Conservation (phyloP, 2,888 invertebrate species). For the Choreutis nemorana region DNA sequence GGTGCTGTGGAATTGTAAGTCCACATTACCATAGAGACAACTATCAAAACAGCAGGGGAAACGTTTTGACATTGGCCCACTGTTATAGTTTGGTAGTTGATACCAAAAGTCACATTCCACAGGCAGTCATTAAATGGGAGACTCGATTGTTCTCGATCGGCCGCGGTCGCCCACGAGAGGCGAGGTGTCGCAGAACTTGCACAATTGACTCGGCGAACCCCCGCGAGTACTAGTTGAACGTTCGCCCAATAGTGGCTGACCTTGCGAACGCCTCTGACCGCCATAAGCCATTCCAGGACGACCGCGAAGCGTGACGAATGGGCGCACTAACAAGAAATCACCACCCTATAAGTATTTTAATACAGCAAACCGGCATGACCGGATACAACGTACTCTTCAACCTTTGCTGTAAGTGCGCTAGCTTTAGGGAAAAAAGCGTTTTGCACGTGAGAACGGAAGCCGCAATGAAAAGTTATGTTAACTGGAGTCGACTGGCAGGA, state of each 20-base stretch:
- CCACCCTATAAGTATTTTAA: slow-evolving; percentile 11
- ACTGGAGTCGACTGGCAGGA: slow-evolving; percentile 7
- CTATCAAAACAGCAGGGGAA: slow-evolving; percentile 34
- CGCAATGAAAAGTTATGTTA: slow-evolving; percentile 15
- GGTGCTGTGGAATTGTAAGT: slow-evolving; percentile 12
- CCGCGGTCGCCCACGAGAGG: slow-evolving; percentile 32
- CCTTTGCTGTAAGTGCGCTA: background rate
- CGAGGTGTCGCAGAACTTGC: slow-evolving; percentile 38
- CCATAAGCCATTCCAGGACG: slow-evolving; percentile 18
- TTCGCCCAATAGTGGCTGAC: slow-evolving; percentile 20
- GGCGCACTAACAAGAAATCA: slow-evolving; percentile 12
- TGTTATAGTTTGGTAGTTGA: slow-evolving; percentile 54
- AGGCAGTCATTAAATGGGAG: slow-evolving; percentile 36
- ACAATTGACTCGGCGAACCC: slow-evolving; percentile 25
- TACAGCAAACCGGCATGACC: slow-evolving; percentile 9
- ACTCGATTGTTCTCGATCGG: slow-evolving; percentile 45
- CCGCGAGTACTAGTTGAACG: slow-evolving; percentile 29
- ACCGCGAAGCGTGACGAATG: slow-evolving; percentile 20
- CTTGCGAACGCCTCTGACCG: slow-evolving; percentile 25
- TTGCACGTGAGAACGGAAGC: slow-evolving; percentile 21
- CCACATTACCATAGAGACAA: slow-evolving; percentile 46
- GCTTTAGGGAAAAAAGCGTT: slow-evolving; percentile 12
- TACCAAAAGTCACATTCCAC: slow-evolving; percentile 56
- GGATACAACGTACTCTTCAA: slow-evolving; percentile 8
- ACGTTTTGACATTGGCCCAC: slow-evolving; percentile 60